Evolutionary conservation across 2,888 invertebrate species (phyloP), one percentile per base, ranked within the genome.

Genomic region (Dynastes tityus): DNA sequence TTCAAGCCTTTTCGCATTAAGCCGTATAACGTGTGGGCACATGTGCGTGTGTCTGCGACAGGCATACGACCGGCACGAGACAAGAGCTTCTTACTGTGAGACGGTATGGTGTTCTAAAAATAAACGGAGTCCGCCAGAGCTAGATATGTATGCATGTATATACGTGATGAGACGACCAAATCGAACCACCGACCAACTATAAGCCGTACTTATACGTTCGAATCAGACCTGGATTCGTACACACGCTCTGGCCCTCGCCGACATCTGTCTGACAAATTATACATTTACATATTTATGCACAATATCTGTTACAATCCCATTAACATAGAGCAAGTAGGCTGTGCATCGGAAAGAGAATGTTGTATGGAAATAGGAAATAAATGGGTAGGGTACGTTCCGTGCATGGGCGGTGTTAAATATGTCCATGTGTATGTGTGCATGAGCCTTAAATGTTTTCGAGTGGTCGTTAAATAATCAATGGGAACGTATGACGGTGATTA

Each of bases 31-130:
- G 81, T 79, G 79, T 80, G 80, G 78, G 80, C 71, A 79, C 40
- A 58, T 78, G 80, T 81, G 80, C 81, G 79, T 77, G 71, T 49
- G 71, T 40, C 55, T 77, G 58, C 58, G 29, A 70, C 53, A 74
- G 82, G 81, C 82, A 79, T 73, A 79, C 78, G 81, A 79, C 80
- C 79, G 82, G 82, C 82, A 82, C 82, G 82, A 82, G 82, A 78
- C 79, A 77, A 71, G 78, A 76, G 81, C 77, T 79, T 80, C 78
- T 70, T 77, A 65, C 71, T 55, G 78, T 80, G 82, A 80, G 79
- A 80, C 79, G 79, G 40, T 79, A 53, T 68, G 55, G 55, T 55
- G 55, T 55, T 79, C 82, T 82, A 82, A 81, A 82, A 82, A 82
- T 82, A 82, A 80, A 78, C 71, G 78, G 78, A 80, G 78, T 80